Evolutionary conservation across 2,888 invertebrate genomes (phyloP).

Genomic region (Dendrolimus pini): DNA sequence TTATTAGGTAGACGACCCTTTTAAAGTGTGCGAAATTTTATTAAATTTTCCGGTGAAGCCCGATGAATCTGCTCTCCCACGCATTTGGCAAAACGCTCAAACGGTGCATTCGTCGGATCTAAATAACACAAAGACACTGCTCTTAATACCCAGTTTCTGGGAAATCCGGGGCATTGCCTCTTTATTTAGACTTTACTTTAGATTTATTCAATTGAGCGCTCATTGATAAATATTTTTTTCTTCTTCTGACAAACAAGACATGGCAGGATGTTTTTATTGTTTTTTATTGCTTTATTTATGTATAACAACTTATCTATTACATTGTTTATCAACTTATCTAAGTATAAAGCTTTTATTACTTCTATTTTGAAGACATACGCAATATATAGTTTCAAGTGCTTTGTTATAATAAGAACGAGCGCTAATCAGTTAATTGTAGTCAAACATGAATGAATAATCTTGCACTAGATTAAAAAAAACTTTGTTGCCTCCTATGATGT

Average conservation of each 20-base stretch:
- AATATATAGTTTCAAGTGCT: too few species aligned
- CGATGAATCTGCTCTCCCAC: conserved; percentile 44
- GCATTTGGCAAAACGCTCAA: conserved; percentile 59
- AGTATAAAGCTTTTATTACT: too few species aligned
- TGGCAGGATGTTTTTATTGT: not conserved
- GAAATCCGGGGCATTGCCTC: conserved; percentile 37
- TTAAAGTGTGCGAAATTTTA: conserved; percentile 17
- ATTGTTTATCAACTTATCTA: too few species aligned
- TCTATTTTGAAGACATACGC: too few species aligned
- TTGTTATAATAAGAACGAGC: too few species aligned
- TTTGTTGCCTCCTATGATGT: too few species aligned
- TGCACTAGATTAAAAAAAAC: too few species aligned
- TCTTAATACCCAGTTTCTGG: conserved; percentile 62
- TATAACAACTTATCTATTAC: too few species aligned
- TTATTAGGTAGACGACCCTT: not conserved
- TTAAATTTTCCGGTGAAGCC: conserved; percentile 35
- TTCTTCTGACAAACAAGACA: not conserved
- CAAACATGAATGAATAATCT: too few species aligned
- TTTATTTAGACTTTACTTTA: conserved; percentile 19
- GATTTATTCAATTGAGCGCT: not conserved
- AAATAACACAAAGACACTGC: conserved; percentile 63
- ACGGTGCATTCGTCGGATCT: conserved; percentile 60
- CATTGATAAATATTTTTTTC: not conserved
- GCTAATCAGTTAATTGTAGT: too few species aligned
- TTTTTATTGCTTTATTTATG: not conserved